Evolutionary conservation across 2,888 invertebrate species (phyloP).

Genomic region (Eledona agricola): DNA sequence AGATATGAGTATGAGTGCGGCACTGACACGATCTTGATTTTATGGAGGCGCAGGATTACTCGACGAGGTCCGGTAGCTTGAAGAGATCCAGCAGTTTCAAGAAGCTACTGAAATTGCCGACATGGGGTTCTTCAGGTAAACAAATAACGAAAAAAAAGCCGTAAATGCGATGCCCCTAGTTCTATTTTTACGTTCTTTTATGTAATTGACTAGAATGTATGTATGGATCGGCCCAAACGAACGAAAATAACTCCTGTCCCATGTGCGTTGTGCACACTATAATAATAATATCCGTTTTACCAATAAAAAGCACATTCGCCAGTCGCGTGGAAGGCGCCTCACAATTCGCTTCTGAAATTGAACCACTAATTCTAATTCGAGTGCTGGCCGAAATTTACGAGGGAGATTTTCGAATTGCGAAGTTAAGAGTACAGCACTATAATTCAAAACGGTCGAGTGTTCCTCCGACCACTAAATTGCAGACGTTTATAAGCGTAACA

Average conservation of each 20-base stretch:
- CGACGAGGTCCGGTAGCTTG: conserved; percentile 62
- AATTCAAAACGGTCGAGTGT: no score
- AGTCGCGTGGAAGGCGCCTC: conserved; percentile 23
- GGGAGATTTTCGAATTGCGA: no score
- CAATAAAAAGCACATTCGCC: conserved; percentile 27
- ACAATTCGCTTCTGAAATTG: conserved; percentile 6
- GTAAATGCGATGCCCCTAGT: conserved; percentile 8
- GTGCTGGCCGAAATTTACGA: conserved; percentile 14
- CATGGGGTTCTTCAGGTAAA: conserved; percentile 58
- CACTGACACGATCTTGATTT: no score
- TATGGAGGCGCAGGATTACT: conserved; percentile 57
- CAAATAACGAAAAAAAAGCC: conserved; percentile 5
- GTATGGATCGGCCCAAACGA: conserved; percentile 34
- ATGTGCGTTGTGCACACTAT: conserved; percentile 36
- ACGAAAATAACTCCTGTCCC: conserved; percentile 37
- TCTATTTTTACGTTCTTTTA: conserved; percentile 35
- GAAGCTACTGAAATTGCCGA: conserved; percentile 65
- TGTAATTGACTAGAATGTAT: conserved; percentile 37
- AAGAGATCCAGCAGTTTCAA: conserved; percentile 67
- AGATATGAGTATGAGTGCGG: conserved; percentile 16
- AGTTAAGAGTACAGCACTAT: no score
- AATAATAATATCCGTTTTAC: conserved; percentile 28
- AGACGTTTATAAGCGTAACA: no score
- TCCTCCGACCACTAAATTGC: no score
- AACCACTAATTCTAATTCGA: conserved; percentile 19